These are phyloP conservation scores for Willisornis vidua DNA, from an alignment of 2,113 vertebrate genomes.

Conservation along the genomic window DNA sequence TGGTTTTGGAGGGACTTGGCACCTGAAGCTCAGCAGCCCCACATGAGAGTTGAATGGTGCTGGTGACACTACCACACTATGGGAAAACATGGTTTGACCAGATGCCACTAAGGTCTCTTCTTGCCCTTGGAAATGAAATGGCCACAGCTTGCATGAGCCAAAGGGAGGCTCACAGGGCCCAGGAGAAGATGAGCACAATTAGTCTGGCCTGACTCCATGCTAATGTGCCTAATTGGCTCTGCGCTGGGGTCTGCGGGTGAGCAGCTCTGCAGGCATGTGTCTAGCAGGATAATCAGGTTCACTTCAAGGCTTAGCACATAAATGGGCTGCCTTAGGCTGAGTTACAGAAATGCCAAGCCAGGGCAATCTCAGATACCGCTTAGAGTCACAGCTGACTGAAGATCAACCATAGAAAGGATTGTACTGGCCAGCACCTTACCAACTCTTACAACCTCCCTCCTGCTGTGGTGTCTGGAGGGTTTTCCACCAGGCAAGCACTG, in stretches of 20 bases:
- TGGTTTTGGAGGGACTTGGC: background rate
- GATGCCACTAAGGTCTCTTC: background rate
- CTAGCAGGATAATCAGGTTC: background rate
- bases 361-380: background rate
- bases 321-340: background rate
- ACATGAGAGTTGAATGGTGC: fast-evolving
- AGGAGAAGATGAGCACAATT: background rate
- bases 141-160: background rate
- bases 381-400: background rate
- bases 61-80: background rate
- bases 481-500: background rate
- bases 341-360: background rate
- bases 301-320: background rate
- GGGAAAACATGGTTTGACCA: background rate
- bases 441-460: background rate
- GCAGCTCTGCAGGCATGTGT: background rate
- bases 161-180: background rate
- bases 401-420: background rate
- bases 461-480: fast-evolving
- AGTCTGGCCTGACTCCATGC: background rate
- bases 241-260: fast-evolving
- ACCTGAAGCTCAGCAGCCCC: background rate
- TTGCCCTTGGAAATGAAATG: background rate
- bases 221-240: background rate
- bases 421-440: background rate